A percentile compares a stretch with the other conserved stretches of the same genome.
These are phyloP conservation scores for Dendrophyllia cribrosa DNA, from an alignment of 64 coral and sea anemone species.

Conservation along the genomic window DNA sequence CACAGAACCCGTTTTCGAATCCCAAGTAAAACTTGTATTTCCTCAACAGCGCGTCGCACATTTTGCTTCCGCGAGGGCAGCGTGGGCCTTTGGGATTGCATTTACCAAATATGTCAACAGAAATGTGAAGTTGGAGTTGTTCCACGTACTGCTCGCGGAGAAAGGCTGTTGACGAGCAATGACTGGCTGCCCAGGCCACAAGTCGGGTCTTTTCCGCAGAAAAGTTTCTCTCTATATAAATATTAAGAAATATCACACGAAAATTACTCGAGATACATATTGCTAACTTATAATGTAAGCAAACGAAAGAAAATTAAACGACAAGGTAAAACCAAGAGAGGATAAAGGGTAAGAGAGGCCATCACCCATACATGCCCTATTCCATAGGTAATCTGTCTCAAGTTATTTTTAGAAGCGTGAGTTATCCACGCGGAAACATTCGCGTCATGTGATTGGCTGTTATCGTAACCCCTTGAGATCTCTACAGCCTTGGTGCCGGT, in stretches of 20 bases:
- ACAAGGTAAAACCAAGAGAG: neutral
- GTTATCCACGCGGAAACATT: no score
- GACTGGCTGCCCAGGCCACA: constrained; percentile 20
- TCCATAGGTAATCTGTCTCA: no score
- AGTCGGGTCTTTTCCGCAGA: constrained; percentile 53
- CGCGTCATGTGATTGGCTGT: no score
- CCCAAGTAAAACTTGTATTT: constrained; percentile 61
- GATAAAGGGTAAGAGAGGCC: no score
- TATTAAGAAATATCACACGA: no score
- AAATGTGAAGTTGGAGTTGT: constrained; percentile 11
- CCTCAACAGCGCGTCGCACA: constrained; percentile 3
- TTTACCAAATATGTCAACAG: constrained; percentile 47
- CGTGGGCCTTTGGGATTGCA: constrained; percentile 3
- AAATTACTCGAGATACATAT: neutral
- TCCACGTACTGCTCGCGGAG: constrained; percentile 32
- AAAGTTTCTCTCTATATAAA: constrained; percentile 25
- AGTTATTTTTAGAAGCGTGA: no score
- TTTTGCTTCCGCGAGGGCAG: neutral
- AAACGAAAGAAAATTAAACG: neutral
- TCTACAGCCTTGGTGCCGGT: no score
- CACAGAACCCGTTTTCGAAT: constrained; percentile 58
- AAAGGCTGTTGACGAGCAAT: constrained; percentile 32
- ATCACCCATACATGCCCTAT: no score
- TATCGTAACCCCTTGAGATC: no score
- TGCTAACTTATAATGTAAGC: neutral